These are phyloP conservation scores for Drosophila rubida DNA, from an alignment of 2,888 invertebrate species.

Conservation along the genomic window DNA sequence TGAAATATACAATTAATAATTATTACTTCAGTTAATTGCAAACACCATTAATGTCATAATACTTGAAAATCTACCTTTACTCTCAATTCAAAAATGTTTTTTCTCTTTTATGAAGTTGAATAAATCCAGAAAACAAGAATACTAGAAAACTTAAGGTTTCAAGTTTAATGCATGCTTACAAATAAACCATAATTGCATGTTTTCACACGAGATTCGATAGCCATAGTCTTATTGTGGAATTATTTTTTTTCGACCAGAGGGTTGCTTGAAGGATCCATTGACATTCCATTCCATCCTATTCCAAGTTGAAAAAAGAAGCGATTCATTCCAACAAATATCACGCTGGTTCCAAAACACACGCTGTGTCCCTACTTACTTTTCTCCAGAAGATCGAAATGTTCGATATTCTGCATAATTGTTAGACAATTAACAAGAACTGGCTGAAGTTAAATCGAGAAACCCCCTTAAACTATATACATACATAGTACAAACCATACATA, in stretches of 20 bases:
- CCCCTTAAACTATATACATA: background rate
- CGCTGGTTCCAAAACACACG: constrained; percentile 58
- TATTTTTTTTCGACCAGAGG: constrained; percentile 13
- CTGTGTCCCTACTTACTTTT: constrained; percentile 21
- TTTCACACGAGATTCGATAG: constrained; percentile 82
- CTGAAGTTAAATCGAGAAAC: background rate
- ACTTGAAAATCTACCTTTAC: too few relatives aligned
- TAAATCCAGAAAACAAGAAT: background rate
- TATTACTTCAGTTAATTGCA: too few relatives aligned
- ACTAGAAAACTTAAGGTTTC: constrained; percentile 4
- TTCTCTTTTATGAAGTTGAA: too few relatives aligned
- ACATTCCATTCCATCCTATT: constrained; percentile 19
- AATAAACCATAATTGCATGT: constrained; percentile 82
- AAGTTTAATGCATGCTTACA: constrained; percentile 39
- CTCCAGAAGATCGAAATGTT: constrained; percentile 55
- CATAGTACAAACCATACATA: too few relatives aligned
- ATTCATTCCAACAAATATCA: constrained; percentile 25
- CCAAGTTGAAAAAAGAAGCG: constrained; percentile 10
- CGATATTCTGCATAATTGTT: constrained; percentile 44
- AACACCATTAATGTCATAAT: too few relatives aligned
- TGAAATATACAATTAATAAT: too few relatives aligned
- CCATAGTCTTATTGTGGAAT: constrained; percentile 5
- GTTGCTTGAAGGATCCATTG: constrained; percentile 39
- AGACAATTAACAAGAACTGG: constrained; percentile 25
- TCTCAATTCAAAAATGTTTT: too few relatives aligned